Percentiles rank a stretch among this genome's conserved stretches.
Evolutionary conservation across 2,113 vertebrate genomes (phyloP).

Genomic region (Percina caprodes): DNA sequence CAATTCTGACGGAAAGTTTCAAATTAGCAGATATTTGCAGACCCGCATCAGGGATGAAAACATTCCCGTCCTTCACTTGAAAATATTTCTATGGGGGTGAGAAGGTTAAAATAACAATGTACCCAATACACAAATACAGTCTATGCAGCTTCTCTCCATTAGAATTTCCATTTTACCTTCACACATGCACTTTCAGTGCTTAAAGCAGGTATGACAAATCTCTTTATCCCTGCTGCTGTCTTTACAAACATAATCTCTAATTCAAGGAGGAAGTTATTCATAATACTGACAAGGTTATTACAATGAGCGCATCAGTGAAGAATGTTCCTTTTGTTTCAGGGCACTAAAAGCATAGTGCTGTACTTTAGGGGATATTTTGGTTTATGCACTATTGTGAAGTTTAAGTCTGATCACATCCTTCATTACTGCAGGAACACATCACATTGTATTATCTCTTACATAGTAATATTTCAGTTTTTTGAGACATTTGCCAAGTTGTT

Average conservation of each 20-base stretch:
- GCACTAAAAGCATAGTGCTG: constrained; percentile 3
- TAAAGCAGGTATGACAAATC: constrained; percentile 54
- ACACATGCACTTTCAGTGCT: constrained; percentile 35
- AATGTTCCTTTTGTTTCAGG: constrained; percentile 25
- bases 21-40: neutral
- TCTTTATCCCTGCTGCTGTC: constrained; percentile 49
- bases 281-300: constrained; percentile 54
- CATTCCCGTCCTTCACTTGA: constrained; percentile 2
- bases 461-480: neutral
- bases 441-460: neutral
- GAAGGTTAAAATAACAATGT: neutral
- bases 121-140: neutral
- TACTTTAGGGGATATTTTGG: constrained; percentile 30
- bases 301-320: constrained; percentile 24
- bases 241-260: constrained; percentile 60
- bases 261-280: constrained; percentile 40
- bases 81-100: constrained; percentile 19
- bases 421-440: neutral
- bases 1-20: neutral
- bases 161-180: constrained; percentile 52
- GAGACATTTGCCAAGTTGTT: neutral
- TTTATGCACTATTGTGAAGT: constrained; percentile 25
- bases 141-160: neutral
- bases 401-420: constrained; percentile 29
- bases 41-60: neutral